Base-by-base conservation (phyloP, 2,113 vertebrate genomes). In the Heliornis fulica region DNA sequence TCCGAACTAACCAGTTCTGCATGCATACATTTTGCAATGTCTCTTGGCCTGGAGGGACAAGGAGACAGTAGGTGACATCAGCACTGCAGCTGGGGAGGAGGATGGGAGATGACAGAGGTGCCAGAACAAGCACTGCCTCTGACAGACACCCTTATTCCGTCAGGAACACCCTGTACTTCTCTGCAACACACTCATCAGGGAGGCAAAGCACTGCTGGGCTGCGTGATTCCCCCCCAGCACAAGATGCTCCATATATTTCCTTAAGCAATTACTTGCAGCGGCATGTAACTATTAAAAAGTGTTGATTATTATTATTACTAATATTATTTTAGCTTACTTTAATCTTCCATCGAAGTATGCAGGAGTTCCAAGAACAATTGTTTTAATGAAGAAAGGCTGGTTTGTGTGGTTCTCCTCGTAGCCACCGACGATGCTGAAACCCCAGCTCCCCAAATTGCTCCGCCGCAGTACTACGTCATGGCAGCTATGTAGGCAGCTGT, bases 321-420 rank as follows among this genome's bases (percentile, higher is more conserved):
- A 5, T 29, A 32, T 8, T 74, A 43, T 31, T 18, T 64, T 68
- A 66, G 97, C 99, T 99, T 95, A 99, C 99, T 99, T 99, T 85
- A 99, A 97, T 94, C 99, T 99, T 63, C 99, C 99, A 51, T 99
- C 99, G 28, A 99, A 99, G 97, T 99, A 99, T 0, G 99, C 99
- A 10, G 99, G 99, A 38, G 99, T 99, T 94, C 99, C 99, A 40
- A 99, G 98, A 87, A 99, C 99, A 50, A 99, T 99, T 5, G 99
- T 99, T 98, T 99, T 99, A 95, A 99, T 99, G 97, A 99, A 99
- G 98, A 99, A 99, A 18, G 99, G 99, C 98, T 99, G 99, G 97
- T 99, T 99, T 90, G 98, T 98, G 81, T 99, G 99, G 97, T 98
- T 99, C 94, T 99, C 99, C 96, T 99, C 99, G 7, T 99, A 99